phyloP scores from a whole-genome alignment of 2,113 vertebrate genomes.

The Quiscalus mexicanus region DNA sequence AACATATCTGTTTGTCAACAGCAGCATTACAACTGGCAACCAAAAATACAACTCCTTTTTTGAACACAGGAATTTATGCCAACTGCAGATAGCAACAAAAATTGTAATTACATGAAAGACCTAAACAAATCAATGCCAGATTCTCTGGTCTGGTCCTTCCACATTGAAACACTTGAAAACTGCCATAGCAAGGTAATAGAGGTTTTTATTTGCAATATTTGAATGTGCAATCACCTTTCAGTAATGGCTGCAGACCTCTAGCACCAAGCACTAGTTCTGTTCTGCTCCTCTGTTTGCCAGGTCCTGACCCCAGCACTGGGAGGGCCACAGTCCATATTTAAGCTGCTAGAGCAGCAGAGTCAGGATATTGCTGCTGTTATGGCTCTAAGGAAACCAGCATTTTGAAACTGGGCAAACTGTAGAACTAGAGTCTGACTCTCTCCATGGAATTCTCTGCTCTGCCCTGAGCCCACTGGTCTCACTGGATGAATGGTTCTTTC shows the following conservation, averaged over 20 bases:
- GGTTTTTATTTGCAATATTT: neutral
- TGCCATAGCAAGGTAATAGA: neutral
- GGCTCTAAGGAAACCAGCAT: neutral
- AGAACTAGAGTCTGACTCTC: neutral
- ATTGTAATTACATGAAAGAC: constrained; percentile 14
- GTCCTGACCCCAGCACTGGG: neutral
- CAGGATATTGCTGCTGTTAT: neutral
- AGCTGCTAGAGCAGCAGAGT: neutral
- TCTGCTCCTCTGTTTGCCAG: neutral
- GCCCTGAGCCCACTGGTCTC: neutral
- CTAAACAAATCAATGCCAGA: neutral
- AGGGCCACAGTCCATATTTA: neutral
- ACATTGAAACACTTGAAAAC: neutral
- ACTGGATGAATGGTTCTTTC: neutral
- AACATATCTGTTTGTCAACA: constrained; percentile 50
- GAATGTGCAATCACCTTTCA: neutral
- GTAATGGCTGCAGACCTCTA: neutral
- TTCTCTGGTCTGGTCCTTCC: neutral
- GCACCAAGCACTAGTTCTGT: neutral
- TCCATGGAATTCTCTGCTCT: neutral
- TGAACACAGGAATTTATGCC: neutral
- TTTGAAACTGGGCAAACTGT: neutral
- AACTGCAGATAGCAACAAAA: constrained; percentile 20
- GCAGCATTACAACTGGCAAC: constrained; percentile 10
- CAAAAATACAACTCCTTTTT: neutral